Evolutionary conservation across 2,888 invertebrate genomes (phyloP), one percentile per base, ranked within the genome.

Genomic region (Scaptomyza polygonia): DNA sequence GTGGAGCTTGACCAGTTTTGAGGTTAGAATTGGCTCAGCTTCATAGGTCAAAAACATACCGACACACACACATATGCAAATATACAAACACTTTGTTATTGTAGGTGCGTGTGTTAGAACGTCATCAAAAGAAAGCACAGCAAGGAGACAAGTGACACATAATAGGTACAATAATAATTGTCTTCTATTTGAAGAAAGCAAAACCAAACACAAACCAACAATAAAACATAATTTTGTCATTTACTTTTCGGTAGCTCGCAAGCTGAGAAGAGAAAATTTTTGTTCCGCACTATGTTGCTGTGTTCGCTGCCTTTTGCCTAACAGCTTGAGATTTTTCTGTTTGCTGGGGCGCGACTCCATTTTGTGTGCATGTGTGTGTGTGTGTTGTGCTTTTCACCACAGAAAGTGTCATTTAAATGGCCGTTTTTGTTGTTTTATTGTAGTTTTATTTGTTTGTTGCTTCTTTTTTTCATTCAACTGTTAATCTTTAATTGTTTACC

Each of bases 401-500:
- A 53, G 78, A 84, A 84, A 82, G 81, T 80, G 84, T 86, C 68
- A 74, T 74, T 72, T 81, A 75, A 76, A 73, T 72, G 64, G 14
- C 66, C 59, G 61, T 79, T 75, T 4, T 34, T 34, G 34, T 32
- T 32, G 21, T 21, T 5, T 67, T 43, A 14, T 42, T 32, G 57
- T 61, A 16, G 0, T 30, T 30, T 47, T n/a, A 44, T 70, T 48
- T 63, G 63, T 56, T 59, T 69, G 49, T 49, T 70, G 59, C 66
- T 52, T 75, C 36, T 59, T 64, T 59, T 63, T 75, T 66, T 56
- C 30, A 54, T 57, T 43, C 30, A 52, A 49, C 45, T 53, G 52
- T 62, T 70, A 55, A 74, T 72, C 73, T 72, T 56, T 70, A 69
- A 77, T 77, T 77, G 83, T 86, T 83, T 83, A 83, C 80, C 53